Evolutionary conservation across 2,888 invertebrate genomes (phyloP), one percentile per base, ranked within the genome.

Genomic region (Pseudanteris insignis): DNA sequence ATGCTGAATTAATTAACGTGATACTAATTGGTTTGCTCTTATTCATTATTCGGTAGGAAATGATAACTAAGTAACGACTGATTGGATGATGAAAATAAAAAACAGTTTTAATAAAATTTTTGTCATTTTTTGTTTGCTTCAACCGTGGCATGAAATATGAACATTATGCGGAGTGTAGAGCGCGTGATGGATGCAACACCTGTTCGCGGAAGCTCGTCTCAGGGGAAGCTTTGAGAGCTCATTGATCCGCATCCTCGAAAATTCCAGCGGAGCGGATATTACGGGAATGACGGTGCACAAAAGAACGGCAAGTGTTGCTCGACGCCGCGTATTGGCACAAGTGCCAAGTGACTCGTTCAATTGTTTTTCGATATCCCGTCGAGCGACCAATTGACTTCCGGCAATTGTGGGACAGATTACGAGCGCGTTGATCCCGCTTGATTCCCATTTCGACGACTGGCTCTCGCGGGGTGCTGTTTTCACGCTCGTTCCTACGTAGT

Each of bases 281-380:
- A 61, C 63, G 28, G 47, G 28, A 13, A 57, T 68, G 67, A 68
- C 68, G 36, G 9, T 6, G 62, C 62, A 12, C 3, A 41, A 54
- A 51, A n/a, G 37, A 12, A 36, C 3, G 6, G 33, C 18, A 28
- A 51, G 37, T 38, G 29, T 38, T 38, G 21, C 36, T 29, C 34
- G 41, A 29, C 29, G 25, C 15, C 11, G 12, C 36, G 7, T 36
- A 43, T 28, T 47, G 40, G 9, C 21, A 46, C 15, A 43, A 46
- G 32, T 25, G 44, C 30, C 30, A 46, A 65, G 48, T 65, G 66
- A 67, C 63, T 66, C 12, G 64, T 60, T 37, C 62, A 53, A 68
- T 70, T 67, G 57, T 67, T 67, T 65, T 18, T 18, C 67, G 67
- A 68, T 67, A 64, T 67, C 67, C 69, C 67, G 66, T 63, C 51